phyloP scores from a whole-genome alignment of 2,113 vertebrate genomes.

The Circaetus gallicus region DNA sequence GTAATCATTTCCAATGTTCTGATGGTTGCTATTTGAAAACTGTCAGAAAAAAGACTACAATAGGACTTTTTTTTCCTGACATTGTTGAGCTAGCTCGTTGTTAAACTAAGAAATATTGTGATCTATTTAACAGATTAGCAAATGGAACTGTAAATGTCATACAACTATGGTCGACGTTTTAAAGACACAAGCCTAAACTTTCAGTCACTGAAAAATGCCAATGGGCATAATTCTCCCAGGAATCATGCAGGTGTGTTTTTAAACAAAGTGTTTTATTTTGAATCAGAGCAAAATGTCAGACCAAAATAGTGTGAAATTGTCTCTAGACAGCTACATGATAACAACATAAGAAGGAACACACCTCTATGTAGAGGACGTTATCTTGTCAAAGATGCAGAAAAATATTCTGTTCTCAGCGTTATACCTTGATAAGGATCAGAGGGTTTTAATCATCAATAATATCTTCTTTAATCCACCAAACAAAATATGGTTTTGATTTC shows the following conservation, averaged over 20 bases:
- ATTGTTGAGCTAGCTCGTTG: neutral
- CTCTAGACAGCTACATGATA: neutral
- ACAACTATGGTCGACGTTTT: neutral
- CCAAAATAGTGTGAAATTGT: conserved; percentile 17
- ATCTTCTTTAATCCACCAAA: neutral
- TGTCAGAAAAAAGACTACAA: neutral
- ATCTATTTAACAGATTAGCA: neutral
- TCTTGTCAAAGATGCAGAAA: neutral
- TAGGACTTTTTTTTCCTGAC: neutral
- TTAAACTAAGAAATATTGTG: neutral
- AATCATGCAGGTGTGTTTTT: neutral
- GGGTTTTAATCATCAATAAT: neutral
- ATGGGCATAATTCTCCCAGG: neutral
- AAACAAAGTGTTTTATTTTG: neutral
- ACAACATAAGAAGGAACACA: neutral
- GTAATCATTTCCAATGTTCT: neutral
- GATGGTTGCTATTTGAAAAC: neutral
- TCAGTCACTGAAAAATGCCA: neutral
- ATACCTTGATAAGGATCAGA: neutral
- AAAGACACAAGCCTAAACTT: neutral
- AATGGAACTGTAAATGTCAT: neutral
- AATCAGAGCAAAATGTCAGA: conserved; percentile 45
- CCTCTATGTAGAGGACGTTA: neutral
- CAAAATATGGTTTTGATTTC: neutral
- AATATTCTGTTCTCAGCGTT: neutral